Base-by-base conservation (phyloP, 2,888 invertebrate genomes). In the Artemia sinica region DNA sequence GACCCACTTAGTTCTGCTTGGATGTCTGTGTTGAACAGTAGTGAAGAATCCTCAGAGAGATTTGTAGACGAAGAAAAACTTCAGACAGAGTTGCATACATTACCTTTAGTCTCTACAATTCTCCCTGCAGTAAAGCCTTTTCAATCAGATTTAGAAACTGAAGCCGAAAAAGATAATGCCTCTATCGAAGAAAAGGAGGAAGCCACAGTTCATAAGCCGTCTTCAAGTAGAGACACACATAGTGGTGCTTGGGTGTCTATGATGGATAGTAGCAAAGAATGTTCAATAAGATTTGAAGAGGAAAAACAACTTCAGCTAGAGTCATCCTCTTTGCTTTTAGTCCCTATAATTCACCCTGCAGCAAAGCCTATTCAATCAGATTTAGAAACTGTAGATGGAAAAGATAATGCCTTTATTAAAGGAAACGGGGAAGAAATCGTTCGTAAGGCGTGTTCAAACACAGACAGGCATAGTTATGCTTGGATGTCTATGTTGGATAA, bases 401-500 rank as follows among this genome's bases (percentile, higher is more conserved):
- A 41, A 41, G 41, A 41, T 41, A 73, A 73, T 8, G 74, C 79
- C 66, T 76, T 78, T 2, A 77, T 77, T 49, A 77, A 78, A 13
- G 77, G 76, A 67, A 72, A 73, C 71, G 66, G 51, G 67, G 68
- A 71, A 71, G 66, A 69, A 70, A 65, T 71, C 69, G 65, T 66
- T 14, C 70, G 67, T 41, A 41, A 5, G 41, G 41, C 6, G 41
- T 58, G 73, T 48, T 68, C 75, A 48, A 72, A 73, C 9, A 71
- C 73, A 13, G 75, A 75, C 70, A 73, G 72, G 66, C 71, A 73
- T n/a, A 67, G 70, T 41, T 75, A 73, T 66, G 71, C 74, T 3
- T 78, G 78, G 75, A 75, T 79, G 75, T 74, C 75, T 69, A 76
- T 76, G 10, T 67, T 76, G 58, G 79, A 79, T 69, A 77, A 79